Evolutionary conservation across 2,113 vertebrate species (phyloP).

Genomic region (Pelobates fuscus): DNA sequence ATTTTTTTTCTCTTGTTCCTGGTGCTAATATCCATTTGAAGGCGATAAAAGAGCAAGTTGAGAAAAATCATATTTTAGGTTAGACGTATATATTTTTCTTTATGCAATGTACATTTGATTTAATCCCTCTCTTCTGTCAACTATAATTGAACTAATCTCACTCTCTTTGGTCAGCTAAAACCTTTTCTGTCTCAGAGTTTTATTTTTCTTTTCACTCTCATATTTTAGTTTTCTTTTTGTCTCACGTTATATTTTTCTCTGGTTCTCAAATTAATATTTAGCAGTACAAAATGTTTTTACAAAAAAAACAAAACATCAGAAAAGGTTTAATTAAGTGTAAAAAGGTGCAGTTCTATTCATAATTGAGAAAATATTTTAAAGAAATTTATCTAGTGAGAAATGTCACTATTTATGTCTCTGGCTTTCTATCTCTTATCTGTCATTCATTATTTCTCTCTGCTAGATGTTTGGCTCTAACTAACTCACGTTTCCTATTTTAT

Average conservation of each 20-base stretch:
- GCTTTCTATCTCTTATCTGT: conserved; percentile 7
- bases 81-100: too few species aligned
- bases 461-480: background rate
- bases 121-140: too few species aligned
- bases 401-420: background rate
- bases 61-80: too few species aligned
- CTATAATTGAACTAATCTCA: too few species aligned
- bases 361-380: conserved; percentile 2
- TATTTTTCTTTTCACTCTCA: too few species aligned
- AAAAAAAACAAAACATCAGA: background rate
- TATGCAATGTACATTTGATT: too few species aligned
- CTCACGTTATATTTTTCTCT: background rate
- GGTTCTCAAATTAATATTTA: background rate
- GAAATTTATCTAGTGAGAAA: background rate
- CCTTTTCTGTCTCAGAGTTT: too few species aligned
- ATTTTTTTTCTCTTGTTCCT: too few species aligned
- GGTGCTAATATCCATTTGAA: too few species aligned
- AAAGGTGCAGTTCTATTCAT: background rate
- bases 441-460: conserved; percentile 6
- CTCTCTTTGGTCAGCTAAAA: too few species aligned
- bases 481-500: conserved; percentile 2
- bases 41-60: too few species aligned
- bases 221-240: too few species aligned
- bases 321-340: conserved; percentile 1
- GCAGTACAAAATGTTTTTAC: background rate